A percentile compares a stretch with the other conserved stretches of the same genome.
phyloP scores from a whole-genome alignment of 2,888 invertebrate genomes.

The Myopa testacea region DNA sequence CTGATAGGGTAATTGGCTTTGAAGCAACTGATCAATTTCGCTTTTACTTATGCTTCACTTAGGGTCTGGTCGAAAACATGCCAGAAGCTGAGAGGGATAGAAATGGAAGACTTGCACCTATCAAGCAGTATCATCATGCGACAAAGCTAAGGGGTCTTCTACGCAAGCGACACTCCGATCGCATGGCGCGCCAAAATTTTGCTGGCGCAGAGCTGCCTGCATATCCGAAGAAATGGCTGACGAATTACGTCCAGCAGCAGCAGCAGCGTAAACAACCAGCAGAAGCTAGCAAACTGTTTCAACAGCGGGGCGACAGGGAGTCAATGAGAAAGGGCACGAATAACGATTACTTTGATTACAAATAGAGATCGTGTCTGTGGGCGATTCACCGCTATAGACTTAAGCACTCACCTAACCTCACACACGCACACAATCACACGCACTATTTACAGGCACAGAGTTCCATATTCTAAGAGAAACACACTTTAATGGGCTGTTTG shows the following conservation, averaged over 20 bases:
- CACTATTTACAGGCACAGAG: too few species aligned
- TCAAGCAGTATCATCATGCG: background rate
- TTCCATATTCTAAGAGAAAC: too few species aligned
- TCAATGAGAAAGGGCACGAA: constrained; percentile 12
- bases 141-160: background rate
- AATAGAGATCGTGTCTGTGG: constrained; percentile 23
- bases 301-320: constrained; percentile 19
- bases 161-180: background rate
- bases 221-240: background rate
- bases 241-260: constrained; percentile 34
- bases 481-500: too few species aligned
- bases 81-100: background rate
- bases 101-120: background rate
- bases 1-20: background rate
- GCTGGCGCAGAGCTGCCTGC: background rate
- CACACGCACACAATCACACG: too few species aligned
- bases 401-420: too few species aligned
- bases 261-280: background rate
- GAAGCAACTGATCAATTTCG: background rate
- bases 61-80: background rate
- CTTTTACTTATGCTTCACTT: background rate
- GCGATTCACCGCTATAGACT: too few species aligned
- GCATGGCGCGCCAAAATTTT: too few species aligned
- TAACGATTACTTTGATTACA: constrained; percentile 40
- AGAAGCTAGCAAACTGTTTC: too few species aligned